These are phyloP conservation scores for Drosophila novamexicana DNA, from an alignment of 1,140 invertebrate genomes.

Conservation along the genomic window DNA sequence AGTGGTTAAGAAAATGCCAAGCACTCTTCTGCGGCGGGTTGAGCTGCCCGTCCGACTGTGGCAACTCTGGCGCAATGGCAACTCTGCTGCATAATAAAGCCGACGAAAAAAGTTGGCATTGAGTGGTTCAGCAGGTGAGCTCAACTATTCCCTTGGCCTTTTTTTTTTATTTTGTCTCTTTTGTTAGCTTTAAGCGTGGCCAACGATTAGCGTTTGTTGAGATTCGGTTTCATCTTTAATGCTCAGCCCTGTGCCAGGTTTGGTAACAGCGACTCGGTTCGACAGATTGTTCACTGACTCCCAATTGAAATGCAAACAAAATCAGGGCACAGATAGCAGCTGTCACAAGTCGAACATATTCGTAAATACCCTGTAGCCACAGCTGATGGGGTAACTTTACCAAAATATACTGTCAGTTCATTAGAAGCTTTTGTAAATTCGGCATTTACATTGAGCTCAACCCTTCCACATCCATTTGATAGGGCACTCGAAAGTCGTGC, in stretches of 20 bases:
- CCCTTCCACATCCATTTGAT: neutral
- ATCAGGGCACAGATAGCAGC: constrained; percentile 6
- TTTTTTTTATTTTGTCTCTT: neutral
- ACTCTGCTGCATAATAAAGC: constrained; percentile 69
- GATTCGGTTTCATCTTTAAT: constrained; percentile 9
- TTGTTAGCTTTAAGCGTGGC: neutral
- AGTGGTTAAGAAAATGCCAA: constrained; percentile 79
- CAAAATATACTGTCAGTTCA: too few species aligned
- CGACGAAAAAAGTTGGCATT: constrained; percentile 28
- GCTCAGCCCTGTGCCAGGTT: neutral
- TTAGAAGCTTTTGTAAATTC: neutral
- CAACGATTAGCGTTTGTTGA: constrained; percentile 22
- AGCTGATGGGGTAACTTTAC: too few species aligned
- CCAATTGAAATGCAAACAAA: constrained; percentile 39
- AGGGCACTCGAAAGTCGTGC: constrained; percentile 17
- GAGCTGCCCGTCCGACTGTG: constrained; percentile 22
- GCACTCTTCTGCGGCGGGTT: constrained; percentile 59
- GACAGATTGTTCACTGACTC: constrained; percentile 25
- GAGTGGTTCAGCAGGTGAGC: constrained; percentile 40
- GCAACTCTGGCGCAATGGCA: constrained; percentile 27
- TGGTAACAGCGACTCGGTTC: neutral
- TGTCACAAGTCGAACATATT: neutral
- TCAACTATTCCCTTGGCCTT: constrained; percentile 9
- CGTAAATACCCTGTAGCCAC: constrained; percentile 1
- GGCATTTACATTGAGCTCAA: neutral